Base-by-base conservation (phyloP, 2,113 vertebrate species). In the Ceyx margarethae region DNA sequence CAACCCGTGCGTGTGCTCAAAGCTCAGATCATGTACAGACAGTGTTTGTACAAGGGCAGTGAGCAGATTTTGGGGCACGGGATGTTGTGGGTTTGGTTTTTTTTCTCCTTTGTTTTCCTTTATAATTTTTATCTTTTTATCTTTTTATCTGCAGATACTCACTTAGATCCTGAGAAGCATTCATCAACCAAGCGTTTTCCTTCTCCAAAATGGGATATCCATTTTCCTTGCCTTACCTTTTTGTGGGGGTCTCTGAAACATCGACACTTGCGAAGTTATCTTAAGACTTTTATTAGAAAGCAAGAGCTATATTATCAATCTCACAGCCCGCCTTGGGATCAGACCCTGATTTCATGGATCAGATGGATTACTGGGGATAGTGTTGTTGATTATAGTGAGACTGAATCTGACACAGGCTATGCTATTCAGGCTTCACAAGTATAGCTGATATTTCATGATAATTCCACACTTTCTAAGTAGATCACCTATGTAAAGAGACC, bases 21-120 rank as follows among this genome's bases (percentile, higher is more conserved):
- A 74, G 43, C 60, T 76, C 4, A 1, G 33, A 33, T 21, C 0
- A 0, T 9, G 19, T 37, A 37, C 45, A 57, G 51, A 7, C 0
- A 0, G 10, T 43, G 21, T 48, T 82, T 28, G 14, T 33, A 40
- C 9, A 50, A 31, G 11, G 73, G 29, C 14, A 19, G 29, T 2
- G 4, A 40, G 51, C 21, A 25, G 46, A 40, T 17, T 4, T 7
- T 4, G 2, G 18, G 1, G 3, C 4, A 15, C 6, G 46, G 21
- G 11, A 16, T 74, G 56, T 3, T 8, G 11, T 4, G 6, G 6
- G 9, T 9, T 48, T 48, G 22, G 43, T 17, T 23, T 21, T 54
- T 29, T 11, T 15, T 28, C 18, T 29, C 11, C 26, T 26, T 29
- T 28, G 13, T 14, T 26, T 53, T 28, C 15, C 51, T 26, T 53